Evolutionary conservation across 1,140 invertebrate genomes (phyloP).

Genomic region (Drosophila kanapiae): DNA sequence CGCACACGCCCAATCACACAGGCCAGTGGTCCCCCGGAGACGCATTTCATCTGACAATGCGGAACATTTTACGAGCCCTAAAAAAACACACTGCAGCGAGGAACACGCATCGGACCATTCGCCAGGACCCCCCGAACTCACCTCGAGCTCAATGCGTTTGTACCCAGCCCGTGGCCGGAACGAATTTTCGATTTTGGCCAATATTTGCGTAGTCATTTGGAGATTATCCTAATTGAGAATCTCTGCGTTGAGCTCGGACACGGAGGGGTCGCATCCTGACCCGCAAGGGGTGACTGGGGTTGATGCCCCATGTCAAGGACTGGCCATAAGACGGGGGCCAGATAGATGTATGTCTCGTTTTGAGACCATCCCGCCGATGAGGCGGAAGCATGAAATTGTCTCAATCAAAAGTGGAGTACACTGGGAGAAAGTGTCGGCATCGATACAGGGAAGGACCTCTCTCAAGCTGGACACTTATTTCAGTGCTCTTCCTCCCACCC

Average conservation of each 20-base stretch:
- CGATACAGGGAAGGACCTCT: too few species aligned
- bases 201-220: conserved; percentile 83
- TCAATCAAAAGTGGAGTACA: conserved; percentile 51
- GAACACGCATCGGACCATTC: conserved; percentile 9
- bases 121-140: conserved; percentile 30
- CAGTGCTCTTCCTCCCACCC: conserved; percentile 17
- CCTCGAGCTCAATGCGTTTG: conserved; percentile 54
- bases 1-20: conserved; percentile 39
- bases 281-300: conserved; percentile 24
- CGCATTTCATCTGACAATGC: conserved; percentile 72
- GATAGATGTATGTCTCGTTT: conserved; percentile 20
- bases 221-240: conserved; percentile 85
- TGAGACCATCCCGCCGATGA: conserved; percentile 7
- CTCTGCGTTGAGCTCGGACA: conserved; percentile 45
- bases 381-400: conserved; percentile 53
- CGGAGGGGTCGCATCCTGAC: conserved; percentile 7
- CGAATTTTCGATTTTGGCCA: conserved; percentile 81
- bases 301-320: conserved; percentile 28
- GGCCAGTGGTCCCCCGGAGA: conserved; percentile 62
- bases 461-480: neutral
- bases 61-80: conserved; percentile 61
- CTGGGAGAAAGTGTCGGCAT: conserved; percentile 13
- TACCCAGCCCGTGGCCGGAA: conserved; percentile 48
- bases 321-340: conserved; percentile 32
- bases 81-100: conserved; percentile 41